Conservation (phyloP, 2,888 invertebrate species). For the Panzeria rudis region DNA sequence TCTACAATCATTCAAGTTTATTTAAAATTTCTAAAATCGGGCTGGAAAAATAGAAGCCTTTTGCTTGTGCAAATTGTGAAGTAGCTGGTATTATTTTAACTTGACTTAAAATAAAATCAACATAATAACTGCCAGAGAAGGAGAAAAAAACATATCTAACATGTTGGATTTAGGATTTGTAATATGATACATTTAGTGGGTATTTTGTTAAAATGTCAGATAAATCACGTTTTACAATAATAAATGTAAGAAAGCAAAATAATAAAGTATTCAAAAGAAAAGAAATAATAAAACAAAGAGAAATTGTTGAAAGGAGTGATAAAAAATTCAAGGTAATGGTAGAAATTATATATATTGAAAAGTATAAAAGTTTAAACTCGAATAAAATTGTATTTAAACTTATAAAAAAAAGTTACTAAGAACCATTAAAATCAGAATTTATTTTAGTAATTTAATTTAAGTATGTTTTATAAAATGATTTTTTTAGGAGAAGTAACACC, state of each 20-base stretch:
- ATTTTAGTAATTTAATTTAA: no score
- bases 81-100: conserved; percentile 50
- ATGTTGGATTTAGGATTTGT: conserved; percentile 65
- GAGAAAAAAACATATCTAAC: conserved; percentile 27
- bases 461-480: no score
- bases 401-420: not conserved
- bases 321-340: conserved; percentile 7
- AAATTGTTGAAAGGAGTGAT: not conserved
- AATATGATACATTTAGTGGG: conserved; percentile 64
- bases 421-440: no score
- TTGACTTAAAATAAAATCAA: conserved; percentile 50
- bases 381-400: not conserved
- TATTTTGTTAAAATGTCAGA: conserved; percentile 69
- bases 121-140: not conserved
- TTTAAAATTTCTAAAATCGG: conserved; percentile 28
- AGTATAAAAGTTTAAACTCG: not conserved
- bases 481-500: no score
- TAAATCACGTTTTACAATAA: conserved; percentile 70
- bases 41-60: conserved; percentile 20
- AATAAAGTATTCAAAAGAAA: conserved; percentile 27
- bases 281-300: conserved; percentile 6
- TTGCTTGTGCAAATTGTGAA: conserved; percentile 43
- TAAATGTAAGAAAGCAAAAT: conserved; percentile 10
- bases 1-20: conserved; percentile 35
- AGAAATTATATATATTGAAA: conserved; percentile 5